Evolutionary conservation across 2,797 vertebrate species (phyloP).

Genomic region (Miichthys miiuy): DNA sequence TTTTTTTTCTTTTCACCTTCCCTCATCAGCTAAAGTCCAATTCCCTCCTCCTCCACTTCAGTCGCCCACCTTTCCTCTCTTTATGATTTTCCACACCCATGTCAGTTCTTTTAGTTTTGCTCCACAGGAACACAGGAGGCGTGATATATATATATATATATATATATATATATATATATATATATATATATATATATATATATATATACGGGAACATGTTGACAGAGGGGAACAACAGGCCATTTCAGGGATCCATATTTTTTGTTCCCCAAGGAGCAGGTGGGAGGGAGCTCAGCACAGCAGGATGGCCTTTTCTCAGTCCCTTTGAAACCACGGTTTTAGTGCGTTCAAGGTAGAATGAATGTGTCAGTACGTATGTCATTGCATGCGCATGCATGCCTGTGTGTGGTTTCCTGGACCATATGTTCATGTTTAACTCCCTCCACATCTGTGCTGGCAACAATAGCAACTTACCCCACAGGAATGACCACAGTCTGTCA

Average conservation of each 20-base stretch:
- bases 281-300: slow-evolving; percentile 68
- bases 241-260: slow-evolving; percentile 70
- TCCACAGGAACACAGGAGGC: slow-evolving; percentile 56
- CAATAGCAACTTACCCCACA: slow-evolving; percentile 65
- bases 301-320: slow-evolving; percentile 66
- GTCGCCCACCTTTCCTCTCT: slow-evolving; percentile 48
- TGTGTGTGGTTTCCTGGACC: slow-evolving; percentile 63
- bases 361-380: slow-evolving; percentile 31
- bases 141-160: slow-evolving; percentile 64
- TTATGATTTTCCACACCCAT: slow-evolving; percentile 57
- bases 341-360: slow-evolving; percentile 23
- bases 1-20: slow-evolving; percentile 55
- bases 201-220: slow-evolving; percentile 39
- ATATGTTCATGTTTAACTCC: slow-evolving; percentile 80
- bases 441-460: slow-evolving; percentile 79
- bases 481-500: slow-evolving; percentile 79
- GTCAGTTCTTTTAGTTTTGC: slow-evolving; percentile 47
- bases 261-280: slow-evolving; percentile 64
- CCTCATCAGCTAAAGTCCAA: slow-evolving; percentile 41
- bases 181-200: too few relatives aligned
- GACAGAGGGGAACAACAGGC: slow-evolving; percentile 67
- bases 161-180: too few relatives aligned
- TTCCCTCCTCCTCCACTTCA: slow-evolving; percentile 38
- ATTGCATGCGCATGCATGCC: slow-evolving; percentile 16
- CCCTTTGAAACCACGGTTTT: slow-evolving; percentile 53